A percentile compares a stretch with the other conserved stretches of the same genome.
These are phyloP conservation scores for Oreochromis aureus DNA, from an alignment of 2,113 vertebrate species.

Conservation along the genomic window DNA sequence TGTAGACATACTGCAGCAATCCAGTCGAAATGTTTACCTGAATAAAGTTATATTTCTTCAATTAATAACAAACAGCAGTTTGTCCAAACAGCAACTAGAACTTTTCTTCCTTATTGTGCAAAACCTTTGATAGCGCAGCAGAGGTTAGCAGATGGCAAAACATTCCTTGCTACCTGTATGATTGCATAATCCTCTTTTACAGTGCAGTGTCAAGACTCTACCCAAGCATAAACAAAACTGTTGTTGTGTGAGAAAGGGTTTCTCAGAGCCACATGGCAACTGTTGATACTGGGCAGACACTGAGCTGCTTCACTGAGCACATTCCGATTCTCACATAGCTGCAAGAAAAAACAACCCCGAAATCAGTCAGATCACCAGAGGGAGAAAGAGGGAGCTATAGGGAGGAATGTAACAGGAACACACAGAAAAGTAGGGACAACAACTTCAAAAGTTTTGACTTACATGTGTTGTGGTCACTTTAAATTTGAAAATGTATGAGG, in stretches of 20 bases:
- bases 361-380: constrained; percentile 16
- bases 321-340: constrained; percentile 17
- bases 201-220: constrained; percentile 24
- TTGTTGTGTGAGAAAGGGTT: constrained; percentile 51
- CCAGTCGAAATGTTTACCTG: neutral
- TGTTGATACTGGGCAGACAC: constrained; percentile 24
- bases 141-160: constrained; percentile 15
- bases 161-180: constrained; percentile 8
- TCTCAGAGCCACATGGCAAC: constrained; percentile 25
- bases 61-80: neutral
- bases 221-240: constrained; percentile 44
- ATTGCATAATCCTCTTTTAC: constrained; percentile 40
- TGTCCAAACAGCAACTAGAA: neutral
- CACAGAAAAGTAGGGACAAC: neutral
- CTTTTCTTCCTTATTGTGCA: neutral
- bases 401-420: neutral
- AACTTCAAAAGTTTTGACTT: neutral
- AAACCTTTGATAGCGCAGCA: neutral
- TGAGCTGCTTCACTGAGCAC: constrained; percentile 42
- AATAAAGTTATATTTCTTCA: neutral
- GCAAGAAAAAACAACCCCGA: constrained; percentile 11
- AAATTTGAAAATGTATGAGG: neutral
- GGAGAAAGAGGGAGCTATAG: neutral
- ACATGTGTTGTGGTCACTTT: neutral
- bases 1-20: neutral